Evolutionary conservation across 1,140 invertebrate species (phyloP), one percentile per base, ranked within the genome.

Genomic region (Triops cancriformis): DNA sequence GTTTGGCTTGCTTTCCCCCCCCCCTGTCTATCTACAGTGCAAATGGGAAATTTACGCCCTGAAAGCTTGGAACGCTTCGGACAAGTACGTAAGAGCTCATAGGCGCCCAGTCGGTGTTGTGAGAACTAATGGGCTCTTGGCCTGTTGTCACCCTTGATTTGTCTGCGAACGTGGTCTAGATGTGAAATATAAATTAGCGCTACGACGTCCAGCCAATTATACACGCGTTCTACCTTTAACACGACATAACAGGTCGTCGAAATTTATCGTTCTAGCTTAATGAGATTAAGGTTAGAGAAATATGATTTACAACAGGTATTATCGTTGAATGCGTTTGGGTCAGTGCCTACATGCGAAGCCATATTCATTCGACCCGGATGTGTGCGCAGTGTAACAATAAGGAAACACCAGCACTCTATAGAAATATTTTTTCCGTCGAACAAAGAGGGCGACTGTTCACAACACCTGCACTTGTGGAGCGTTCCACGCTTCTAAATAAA

Each of bases 391-490:
- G 18, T 18, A 64, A 23, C 51, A 64, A 23, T 64, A 64, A 64
- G 51, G 51, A 64, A 64, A 64, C 23, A 23, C 5, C 23, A 64
- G 10, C 51, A 14, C 14, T 64, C 18, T 64, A 64, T 64, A 14
- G 51, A 64, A 64, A n/a, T 64, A n/a, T 18, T 64, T 64, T 23
- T 1, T 64, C 14, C 23, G 6, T 18, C 14, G 14, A n/a, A 23
- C 51, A n/a, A 64, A n/a, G 23, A 23, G 23, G 23, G 23, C 51
- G 51, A 64, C 23, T 64, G 51, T 64, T 64, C 23, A 64, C 51
- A 64, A 64, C 51, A 64, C 51, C 51, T 64, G 51, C 51, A 23
- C 51, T 9, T 64, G 51, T 64, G 51, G 51, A 64, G 51, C 51
- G 51, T 64, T 64, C 51, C 23, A 14, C 1, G 51, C n/a, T 64